A percentile compares a stretch with the other conserved stretches of the same genome.
These are phyloP conservation scores for Bradynema listronoti DNA, from an alignment of 1,140 invertebrate genomes.

Conservation along the genomic window DNA sequence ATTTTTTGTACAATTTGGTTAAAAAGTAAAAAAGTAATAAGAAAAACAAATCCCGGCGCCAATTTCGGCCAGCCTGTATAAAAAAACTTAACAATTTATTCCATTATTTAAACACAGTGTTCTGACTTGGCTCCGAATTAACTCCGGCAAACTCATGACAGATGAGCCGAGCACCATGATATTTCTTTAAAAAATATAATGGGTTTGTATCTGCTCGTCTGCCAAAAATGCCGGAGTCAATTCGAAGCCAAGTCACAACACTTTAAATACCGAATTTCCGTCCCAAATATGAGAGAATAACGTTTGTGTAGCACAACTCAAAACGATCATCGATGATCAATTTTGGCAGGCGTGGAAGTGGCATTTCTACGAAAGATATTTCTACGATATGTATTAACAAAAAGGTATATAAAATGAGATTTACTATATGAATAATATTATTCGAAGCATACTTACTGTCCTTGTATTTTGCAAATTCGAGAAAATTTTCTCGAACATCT, in stretches of 20 bases:
- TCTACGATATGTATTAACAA: neutral
- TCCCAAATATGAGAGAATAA: conserved; percentile 34
- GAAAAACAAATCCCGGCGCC: too few relatives aligned
- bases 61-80: too few relatives aligned
- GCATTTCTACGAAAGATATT: conserved; percentile 25
- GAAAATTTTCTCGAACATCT: conserved; percentile 36
- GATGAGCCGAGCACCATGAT: too few relatives aligned
- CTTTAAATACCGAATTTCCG: conserved; percentile 29
- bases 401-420: neutral
- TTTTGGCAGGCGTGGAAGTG: conserved; percentile 34
- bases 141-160: too few relatives aligned
- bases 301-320: conserved; percentile 26
- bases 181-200: too few relatives aligned
- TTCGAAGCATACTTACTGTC: conserved; percentile 23
- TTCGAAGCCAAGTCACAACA: neutral
- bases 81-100: neutral
- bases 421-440: neutral
- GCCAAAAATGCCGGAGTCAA: neutral
- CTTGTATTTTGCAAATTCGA: conserved; percentile 39
- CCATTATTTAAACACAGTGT: too few relatives aligned
- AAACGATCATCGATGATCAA: conserved; percentile 32
- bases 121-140: too few relatives aligned
- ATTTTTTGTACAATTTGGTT: too few relatives aligned
- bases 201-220: too few relatives aligned
- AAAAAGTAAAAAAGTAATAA: too few relatives aligned